Percentiles rank a stretch among this genome's conserved stretches.
Evolutionary conservation across 2,888 invertebrate species (phyloP).

Genomic region (Criorhina ranunculi): DNA sequence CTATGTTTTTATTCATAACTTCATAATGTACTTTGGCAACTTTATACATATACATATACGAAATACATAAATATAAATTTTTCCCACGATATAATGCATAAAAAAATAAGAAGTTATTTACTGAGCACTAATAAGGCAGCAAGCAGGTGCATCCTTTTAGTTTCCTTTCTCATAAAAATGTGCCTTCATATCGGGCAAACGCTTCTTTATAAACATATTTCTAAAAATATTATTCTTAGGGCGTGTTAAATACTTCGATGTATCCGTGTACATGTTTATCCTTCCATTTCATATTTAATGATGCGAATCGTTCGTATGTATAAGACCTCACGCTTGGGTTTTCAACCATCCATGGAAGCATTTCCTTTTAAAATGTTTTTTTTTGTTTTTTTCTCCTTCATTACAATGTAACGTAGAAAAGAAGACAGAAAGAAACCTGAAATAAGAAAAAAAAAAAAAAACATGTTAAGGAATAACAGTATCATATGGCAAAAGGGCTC

Average conservation of each 20-base stretch:
- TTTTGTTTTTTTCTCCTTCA: neutral
- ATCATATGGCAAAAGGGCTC: too few species aligned
- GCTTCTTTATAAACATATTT: neutral
- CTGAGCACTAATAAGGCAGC: neutral
- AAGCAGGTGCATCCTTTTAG: slow-evolving; percentile 9
- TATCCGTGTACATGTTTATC: slow-evolving; percentile 48
- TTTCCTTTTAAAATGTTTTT: slow-evolving; percentile 43
- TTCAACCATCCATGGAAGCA: slow-evolving; percentile 53
- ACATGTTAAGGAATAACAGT: neutral
- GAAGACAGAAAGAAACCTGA: slow-evolving; percentile 8
- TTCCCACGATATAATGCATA: neutral
- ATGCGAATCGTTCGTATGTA: slow-evolving; percentile 60
- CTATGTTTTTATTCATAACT: too few species aligned
- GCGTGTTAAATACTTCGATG: slow-evolving; percentile 29
- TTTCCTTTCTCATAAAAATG: neutral
- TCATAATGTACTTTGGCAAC: too few species aligned
- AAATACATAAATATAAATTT: too few species aligned
- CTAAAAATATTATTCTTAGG: slow-evolving; percentile 11
- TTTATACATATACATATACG: too few species aligned
- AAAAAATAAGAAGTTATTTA: too few species aligned
- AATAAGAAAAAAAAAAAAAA: neutral
- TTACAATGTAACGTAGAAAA: neutral
- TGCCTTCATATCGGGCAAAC: slow-evolving; percentile 1
- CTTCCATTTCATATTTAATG: slow-evolving; percentile 65
- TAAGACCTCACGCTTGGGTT: slow-evolving; percentile 25